phyloP scores from a whole-genome alignment of 2,888 invertebrate species.

The Diaphora mendica region DNA sequence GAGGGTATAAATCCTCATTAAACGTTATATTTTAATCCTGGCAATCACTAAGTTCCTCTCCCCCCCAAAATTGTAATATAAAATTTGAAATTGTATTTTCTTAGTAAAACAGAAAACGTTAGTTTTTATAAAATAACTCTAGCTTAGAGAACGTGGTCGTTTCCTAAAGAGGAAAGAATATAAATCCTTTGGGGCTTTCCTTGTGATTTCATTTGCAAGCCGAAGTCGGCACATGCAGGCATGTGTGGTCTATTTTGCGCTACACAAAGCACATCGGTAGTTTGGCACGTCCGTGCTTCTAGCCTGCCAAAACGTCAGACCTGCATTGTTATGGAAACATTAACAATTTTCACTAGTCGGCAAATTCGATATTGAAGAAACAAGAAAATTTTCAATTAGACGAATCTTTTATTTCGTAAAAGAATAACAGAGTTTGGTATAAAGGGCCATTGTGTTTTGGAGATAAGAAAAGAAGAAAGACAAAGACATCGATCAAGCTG shows the following conservation, averaged over 20 bases:
- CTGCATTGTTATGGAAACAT: constrained; percentile 65
- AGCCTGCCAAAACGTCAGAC: constrained; percentile 62
- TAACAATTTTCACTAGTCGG: constrained; percentile 67
- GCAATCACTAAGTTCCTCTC: no score
- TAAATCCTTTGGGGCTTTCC: constrained; percentile 48
- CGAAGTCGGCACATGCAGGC: constrained; percentile 40
- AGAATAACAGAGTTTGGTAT: constrained; percentile 58
- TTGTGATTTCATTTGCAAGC: constrained; percentile 54
- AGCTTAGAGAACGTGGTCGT: constrained; percentile 16
- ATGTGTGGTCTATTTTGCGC: constrained; percentile 63
- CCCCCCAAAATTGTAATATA: no score
- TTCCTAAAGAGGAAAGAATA: constrained; percentile 28
- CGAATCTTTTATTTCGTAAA: constrained; percentile 55
- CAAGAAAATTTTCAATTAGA: constrained; percentile 58
- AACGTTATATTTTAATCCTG: not conserved
- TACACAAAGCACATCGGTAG: constrained; percentile 66
- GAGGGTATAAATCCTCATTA: not conserved
- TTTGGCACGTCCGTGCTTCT: constrained; percentile 67
- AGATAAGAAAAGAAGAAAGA: constrained; percentile 59
- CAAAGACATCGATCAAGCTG: constrained; percentile 69
- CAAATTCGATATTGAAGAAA: constrained; percentile 50
- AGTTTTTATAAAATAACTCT: constrained; percentile 38
- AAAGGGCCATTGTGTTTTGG: constrained; percentile 49
- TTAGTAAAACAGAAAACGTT: constrained; percentile 31
- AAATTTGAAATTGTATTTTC: not conserved